Conservation (phyloP, 2,113 vertebrate genomes). For the Chloebia gouldiae region DNA sequence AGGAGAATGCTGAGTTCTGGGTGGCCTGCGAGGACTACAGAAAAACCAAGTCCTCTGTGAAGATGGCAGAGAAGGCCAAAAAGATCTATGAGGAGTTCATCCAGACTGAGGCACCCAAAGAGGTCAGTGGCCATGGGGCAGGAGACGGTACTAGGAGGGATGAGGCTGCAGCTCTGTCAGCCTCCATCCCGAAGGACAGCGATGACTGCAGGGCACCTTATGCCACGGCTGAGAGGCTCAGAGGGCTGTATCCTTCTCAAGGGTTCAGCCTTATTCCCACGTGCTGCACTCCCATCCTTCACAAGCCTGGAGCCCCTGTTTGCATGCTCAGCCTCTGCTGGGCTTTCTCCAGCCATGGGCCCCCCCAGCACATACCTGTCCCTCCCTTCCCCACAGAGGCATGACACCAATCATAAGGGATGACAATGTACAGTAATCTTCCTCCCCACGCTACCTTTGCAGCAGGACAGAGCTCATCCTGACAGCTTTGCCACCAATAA, state of each 20-base stretch:
- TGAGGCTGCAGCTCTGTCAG: neutral
- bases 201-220: neutral
- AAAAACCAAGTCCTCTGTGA: slow-evolving; percentile 82
- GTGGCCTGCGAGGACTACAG: slow-evolving; percentile 93
- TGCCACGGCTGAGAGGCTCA: accelerated
- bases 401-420: neutral
- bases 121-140: slow-evolving; percentile 75
- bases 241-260: neutral
- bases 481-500: neutral
- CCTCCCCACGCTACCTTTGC: neutral
- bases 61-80: slow-evolving; percentile 87
- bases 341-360: neutral
- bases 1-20: slow-evolving; percentile 97
- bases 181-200: neutral
- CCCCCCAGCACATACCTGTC: neutral
- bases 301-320: neutral
- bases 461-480: neutral
- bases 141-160: neutral
- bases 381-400: neutral
- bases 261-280: neutral
- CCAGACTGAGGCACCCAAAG: slow-evolving; percentile 89
- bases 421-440: neutral
- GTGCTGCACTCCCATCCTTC: neutral
- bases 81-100: slow-evolving; percentile 97
- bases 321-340: neutral